phyloP scores from a whole-genome alignment of 2,888 invertebrate species.

The Pegoplata infirma region DNA sequence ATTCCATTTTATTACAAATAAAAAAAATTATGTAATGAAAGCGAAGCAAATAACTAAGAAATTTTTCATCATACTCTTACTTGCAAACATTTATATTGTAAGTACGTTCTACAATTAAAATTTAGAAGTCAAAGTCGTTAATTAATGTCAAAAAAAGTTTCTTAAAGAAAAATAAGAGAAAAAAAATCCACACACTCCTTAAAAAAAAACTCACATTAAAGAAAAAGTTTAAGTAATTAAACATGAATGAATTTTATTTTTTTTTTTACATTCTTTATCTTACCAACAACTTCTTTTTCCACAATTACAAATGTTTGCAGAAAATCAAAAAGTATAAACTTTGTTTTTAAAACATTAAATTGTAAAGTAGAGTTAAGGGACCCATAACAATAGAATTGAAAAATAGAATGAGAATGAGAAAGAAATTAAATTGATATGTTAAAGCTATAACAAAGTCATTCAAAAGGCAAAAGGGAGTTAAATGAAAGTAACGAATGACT shows the following conservation, averaged over 20 bases:
- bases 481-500: neutral
- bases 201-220: neutral
- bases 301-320: neutral
- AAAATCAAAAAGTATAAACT: neutral
- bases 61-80: too few relatives aligned
- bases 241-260: conserved; percentile 45
- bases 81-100: neutral
- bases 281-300: neutral
- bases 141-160: conserved; percentile 35
- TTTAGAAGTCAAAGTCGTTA: conserved; percentile 40
- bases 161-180: conserved; percentile 9
- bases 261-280: neutral
- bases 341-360: conserved; percentile 17
- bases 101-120: conserved; percentile 19
- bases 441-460: neutral
- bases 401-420: neutral
- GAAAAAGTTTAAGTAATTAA: conserved; percentile 56
- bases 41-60: neutral
- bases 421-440: conserved; percentile 42
- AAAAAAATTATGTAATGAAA: conserved; percentile 20
- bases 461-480: neutral
- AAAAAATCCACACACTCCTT: neutral
- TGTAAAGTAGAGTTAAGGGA: conserved; percentile 32
- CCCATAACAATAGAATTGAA: conserved; percentile 32
- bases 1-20: conserved; percentile 5